Base-by-base conservation (phyloP, 2,797 vertebrate genomes). In the Spea hammondii region DNA sequence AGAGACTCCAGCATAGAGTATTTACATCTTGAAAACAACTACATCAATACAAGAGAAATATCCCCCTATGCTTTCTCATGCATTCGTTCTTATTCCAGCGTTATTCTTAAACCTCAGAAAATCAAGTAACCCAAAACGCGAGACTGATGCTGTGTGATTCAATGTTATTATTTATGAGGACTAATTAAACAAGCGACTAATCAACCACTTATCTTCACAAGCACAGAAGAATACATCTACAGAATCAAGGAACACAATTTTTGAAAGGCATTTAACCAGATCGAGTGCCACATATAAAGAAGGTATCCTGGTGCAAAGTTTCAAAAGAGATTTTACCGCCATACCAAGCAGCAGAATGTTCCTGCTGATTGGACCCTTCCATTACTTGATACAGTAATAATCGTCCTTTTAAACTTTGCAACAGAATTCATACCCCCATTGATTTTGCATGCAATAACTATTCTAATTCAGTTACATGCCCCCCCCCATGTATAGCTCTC, bases 11-110 rank as follows among this genome's bases (percentile, higher is more conserved):
- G 83, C 45, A 70, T 99, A 72, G 94, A 97, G 85, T 92, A 95
- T 0, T 83, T 99, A 86, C 96, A 97, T 83, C 93, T 99, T 69
- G 98, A 99, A 82, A 93, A 98, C 87, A 99, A 99, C 89, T 92
- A 93, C 12, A 94, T 99, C 13, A 94, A 94, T 82, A 91, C 90
- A 1, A 88, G 92, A 79, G 93, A 94, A 80, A 86, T 98, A 57
- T 93, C 96, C 5, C 91, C 93, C 0, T 87, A 90, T 0, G 92
- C 94, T 6, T 99, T 99, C 86, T 93, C 95, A 66, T 99, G 98
- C 62, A 94, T 98, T 48, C 91, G 92, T 74, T 93, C 95, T 45
- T 95, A 96, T 13, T 97, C 95, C 51, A 95, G 95, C 13, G 87
- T 98, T 65, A 87, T 98, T 85, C 85, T 98, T 86, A 96, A 94